Percentiles rank a stretch among this genome's conserved stretches.
These are phyloP conservation scores for Turritopsis rubra DNA, from an alignment of 30 jellyfish, hydroid and myxozoan genomes.

Conservation along the genomic window DNA sequence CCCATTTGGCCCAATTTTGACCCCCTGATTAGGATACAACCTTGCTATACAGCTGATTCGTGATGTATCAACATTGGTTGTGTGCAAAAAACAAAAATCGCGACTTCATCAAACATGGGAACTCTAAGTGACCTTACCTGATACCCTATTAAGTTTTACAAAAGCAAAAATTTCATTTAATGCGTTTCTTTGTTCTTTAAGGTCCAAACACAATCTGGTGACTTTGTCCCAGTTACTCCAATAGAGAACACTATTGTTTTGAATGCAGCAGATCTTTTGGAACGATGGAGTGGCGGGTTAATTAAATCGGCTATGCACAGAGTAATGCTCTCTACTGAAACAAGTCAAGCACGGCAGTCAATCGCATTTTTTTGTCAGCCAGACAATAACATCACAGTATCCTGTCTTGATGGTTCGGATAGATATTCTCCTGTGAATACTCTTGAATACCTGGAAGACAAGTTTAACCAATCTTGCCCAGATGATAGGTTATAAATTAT, in stretches of 20 bases:
- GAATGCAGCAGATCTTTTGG: constrained; percentile 14
- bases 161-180: too few relatives aligned
- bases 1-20: too few relatives aligned
- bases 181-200: too few relatives aligned
- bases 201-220: constrained; percentile 26
- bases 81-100: too few relatives aligned
- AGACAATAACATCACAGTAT: background rate
- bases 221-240: constrained; percentile 23
- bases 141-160: too few relatives aligned
- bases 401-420: background rate
- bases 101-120: too few relatives aligned
- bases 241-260: constrained; percentile 9
- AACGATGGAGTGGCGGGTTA: constrained; percentile 8
- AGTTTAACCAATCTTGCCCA: background rate
- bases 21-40: too few relatives aligned
- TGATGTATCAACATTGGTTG: too few relatives aligned
- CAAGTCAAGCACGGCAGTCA: constrained; percentile 10
- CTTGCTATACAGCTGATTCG: too few relatives aligned
- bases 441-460: background rate
- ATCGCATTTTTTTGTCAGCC: constrained; percentile 26
- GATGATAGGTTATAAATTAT: background rate
- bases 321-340: background rate
- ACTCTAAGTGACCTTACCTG: too few relatives aligned
- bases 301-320: constrained; percentile 12
- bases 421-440: background rate